phyloP scores from a whole-genome alignment of 2,113 vertebrate species.

The Myotis davidii region DNA sequence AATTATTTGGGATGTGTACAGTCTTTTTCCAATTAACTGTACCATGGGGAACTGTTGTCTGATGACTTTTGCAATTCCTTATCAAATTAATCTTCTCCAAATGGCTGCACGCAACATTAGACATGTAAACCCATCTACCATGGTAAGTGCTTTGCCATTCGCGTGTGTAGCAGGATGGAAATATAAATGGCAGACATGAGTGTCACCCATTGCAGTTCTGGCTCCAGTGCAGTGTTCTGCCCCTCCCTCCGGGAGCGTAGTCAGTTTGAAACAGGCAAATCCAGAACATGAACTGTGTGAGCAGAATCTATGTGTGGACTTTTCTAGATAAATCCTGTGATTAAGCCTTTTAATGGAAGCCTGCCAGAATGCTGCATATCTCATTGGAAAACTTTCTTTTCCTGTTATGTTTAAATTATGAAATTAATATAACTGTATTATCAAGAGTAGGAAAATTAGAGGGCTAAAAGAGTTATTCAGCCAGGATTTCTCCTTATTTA shows the following conservation, averaged over 20 bases:
- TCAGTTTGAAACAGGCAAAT: constrained; percentile 13
- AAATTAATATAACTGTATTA: background rate
- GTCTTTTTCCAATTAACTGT: constrained; percentile 48
- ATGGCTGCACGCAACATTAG: constrained; percentile 4
- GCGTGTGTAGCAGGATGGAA: background rate
- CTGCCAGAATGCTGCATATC: background rate
- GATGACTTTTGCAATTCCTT: constrained; percentile 6
- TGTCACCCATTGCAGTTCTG: background rate
- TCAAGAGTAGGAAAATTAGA: background rate
- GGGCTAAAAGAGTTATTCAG: background rate
- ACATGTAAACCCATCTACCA: background rate
- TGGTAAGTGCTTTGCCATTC: background rate
- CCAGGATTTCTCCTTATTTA: background rate
- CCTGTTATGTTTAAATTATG: constrained; percentile 2
- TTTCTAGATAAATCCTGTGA: background rate
- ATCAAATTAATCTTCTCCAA: constrained; percentile 59
- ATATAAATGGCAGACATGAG: background rate
- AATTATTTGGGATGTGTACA: background rate
- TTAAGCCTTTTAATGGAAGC: constrained; percentile 4
- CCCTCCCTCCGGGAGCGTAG: background rate
- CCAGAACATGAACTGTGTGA: background rate
- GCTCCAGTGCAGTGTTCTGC: background rate
- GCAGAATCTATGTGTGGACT: background rate
- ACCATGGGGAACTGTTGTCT: background rate
- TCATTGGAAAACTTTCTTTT: background rate